Conservation (phyloP, 2,797 vertebrate species). For the Holocentrus rufus region DNA sequence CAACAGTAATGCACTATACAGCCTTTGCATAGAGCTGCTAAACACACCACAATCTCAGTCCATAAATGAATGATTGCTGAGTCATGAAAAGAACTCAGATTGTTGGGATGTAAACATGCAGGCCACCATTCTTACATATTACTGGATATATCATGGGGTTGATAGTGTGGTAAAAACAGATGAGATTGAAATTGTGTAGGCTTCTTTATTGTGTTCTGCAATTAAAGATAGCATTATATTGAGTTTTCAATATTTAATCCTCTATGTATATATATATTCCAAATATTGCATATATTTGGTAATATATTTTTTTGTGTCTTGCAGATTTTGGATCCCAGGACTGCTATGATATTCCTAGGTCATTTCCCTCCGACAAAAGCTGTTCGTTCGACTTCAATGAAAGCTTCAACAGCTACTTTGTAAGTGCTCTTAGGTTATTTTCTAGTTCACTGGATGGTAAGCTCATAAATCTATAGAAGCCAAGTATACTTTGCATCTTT, state of each 20-base stretch:
- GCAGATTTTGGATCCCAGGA: constrained; percentile 97
- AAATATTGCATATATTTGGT: constrained; percentile 6
- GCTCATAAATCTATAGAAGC: not conserved
- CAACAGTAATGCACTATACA: constrained; percentile 22
- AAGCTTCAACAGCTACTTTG: constrained; percentile 95
- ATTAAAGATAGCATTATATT: not conserved
- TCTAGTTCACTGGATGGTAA: constrained; percentile 14
- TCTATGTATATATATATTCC: not conserved
- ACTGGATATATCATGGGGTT: not conserved
- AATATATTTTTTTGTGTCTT: constrained; percentile 58
- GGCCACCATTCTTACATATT: not conserved
- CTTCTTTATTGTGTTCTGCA: not conserved
- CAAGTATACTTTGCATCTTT: not conserved
- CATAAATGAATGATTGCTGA: constrained; percentile 14
- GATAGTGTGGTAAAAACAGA: not conserved
- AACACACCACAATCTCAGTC: not conserved
- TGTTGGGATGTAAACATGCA: not conserved
- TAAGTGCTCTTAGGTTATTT: constrained; percentile 81
- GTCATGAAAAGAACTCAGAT: constrained; percentile 27
- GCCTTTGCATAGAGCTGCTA: constrained; percentile 8
- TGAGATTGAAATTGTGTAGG: not conserved
- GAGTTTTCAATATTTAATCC: not conserved
- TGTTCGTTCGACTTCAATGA: constrained; percentile 92
- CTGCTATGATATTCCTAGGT: constrained; percentile 96
- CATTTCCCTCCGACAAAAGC: constrained; percentile 93